A percentile compares a stretch with the other conserved stretches of the same genome.
These are phyloP conservation scores for Acipenser ruthenus DNA, from an alignment of 2,797 vertebrate species.

Conservation along the genomic window DNA sequence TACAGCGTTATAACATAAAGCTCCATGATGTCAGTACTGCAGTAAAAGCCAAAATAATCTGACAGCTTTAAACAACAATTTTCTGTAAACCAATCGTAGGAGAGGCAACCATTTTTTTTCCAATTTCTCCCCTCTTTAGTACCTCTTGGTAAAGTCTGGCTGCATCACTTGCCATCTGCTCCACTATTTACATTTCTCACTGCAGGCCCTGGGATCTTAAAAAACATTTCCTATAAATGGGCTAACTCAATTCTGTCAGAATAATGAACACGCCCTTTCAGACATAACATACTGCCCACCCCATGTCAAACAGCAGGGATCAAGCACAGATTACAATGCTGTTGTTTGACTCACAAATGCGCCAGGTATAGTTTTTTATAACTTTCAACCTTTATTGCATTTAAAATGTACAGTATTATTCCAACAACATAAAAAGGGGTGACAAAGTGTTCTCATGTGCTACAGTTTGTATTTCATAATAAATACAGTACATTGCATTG, in stretches of 20 bases:
- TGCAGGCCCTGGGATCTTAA: slow-evolving; percentile 60
- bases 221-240: slow-evolving; percentile 68
- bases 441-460: no score
- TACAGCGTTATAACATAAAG: no score
- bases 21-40: no score
- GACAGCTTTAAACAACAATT: no score
- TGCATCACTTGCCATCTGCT: slow-evolving; percentile 67
- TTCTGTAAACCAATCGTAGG: no score
- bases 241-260: slow-evolving; percentile 55
- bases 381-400: no score
- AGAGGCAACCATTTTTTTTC: slow-evolving; percentile 14
- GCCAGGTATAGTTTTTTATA: no score
- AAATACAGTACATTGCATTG: no score
- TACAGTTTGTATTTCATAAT: no score
- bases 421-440: no score
- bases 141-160: slow-evolving; percentile 55
- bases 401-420: no score
- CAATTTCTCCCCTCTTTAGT: slow-evolving; percentile 47
- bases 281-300: not conserved
- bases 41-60: no score
- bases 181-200: slow-evolving; percentile 65
- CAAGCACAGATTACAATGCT: not conserved
- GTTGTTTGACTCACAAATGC: not conserved
- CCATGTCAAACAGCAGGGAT: not conserved
- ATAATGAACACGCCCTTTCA: slow-evolving; percentile 48